phyloP scores from a whole-genome alignment of 2,888 invertebrate genomes.

The Phrixothrix hirtus region DNA sequence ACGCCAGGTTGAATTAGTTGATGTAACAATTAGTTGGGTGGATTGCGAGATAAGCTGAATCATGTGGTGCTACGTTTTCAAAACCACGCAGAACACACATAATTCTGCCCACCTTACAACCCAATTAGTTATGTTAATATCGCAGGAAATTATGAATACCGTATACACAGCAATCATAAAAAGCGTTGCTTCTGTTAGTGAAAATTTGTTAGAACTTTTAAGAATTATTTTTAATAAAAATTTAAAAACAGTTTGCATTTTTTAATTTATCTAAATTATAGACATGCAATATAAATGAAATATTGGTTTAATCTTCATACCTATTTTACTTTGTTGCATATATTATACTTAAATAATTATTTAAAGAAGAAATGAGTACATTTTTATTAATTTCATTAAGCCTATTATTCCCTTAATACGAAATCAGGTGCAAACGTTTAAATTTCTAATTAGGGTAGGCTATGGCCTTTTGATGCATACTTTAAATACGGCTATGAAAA shows the following conservation, averaged over 20 bases:
- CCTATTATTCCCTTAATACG: too few relatives aligned
- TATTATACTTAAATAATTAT: too few relatives aligned
- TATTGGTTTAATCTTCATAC: too few relatives aligned
- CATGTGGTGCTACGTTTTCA: conserved; percentile 70
- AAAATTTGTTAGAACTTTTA: background rate
- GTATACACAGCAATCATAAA: background rate
- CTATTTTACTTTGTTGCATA: too few relatives aligned
- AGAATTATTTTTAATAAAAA: too few relatives aligned
- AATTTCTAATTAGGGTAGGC: too few relatives aligned
- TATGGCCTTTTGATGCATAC: too few relatives aligned
- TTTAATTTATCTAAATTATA: background rate
- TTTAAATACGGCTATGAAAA: too few relatives aligned
- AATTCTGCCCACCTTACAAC: conserved; percentile 58
- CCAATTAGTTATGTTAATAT: conserved; percentile 34
- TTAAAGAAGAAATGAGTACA: too few relatives aligned
- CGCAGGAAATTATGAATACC: background rate
- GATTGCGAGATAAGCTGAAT: conserved; percentile 65
- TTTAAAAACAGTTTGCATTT: too few relatives aligned
- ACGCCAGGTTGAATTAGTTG: conserved; percentile 25
- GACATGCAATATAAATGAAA: background rate
- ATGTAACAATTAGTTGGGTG: conserved; percentile 24
- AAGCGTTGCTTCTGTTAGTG: conserved; percentile 8
- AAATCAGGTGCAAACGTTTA: too few relatives aligned
- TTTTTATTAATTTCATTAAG: too few relatives aligned
- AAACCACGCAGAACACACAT: conserved; percentile 60